Evolutionary conservation across 2,113 vertebrate species (phyloP), one percentile per base, ranked within the genome.

Genomic region (Oncorhynchus nerka): DNA sequence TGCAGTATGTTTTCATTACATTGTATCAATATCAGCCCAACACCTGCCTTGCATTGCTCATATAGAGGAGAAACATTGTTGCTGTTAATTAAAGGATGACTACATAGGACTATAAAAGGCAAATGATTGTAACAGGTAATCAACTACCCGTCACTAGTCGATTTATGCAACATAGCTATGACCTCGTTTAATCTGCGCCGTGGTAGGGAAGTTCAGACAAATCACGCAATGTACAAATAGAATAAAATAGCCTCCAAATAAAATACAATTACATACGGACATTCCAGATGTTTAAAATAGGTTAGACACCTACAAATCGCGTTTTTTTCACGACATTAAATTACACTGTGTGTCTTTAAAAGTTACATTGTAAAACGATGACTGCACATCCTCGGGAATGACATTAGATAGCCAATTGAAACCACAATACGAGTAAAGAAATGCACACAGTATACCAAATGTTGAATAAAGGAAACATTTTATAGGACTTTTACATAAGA

Each of bases 321-420:
- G 20, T 24, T 64, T 64, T 64, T 7, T 20, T 49, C 11, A 16
- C 24, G 5, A 20, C 48, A 65, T 71, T 4, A 66, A 75, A 75
- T 71, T 3, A n/a, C 49, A 68, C 48, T 59, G 45, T 48, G 34
- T 48, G 51, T 13, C 73, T 80, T 76, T 82, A 75, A 82, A 78
- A 85, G 72, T 85, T 82, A 74, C 16, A 12, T 74, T 45, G 76
- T 34, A 12, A 66, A 19, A 30, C 20, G 68, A 32, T 9, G 55
- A 34, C 32, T 76, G 68, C 57, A 34, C 75, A 68, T 76, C 66
- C 74, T 59, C 68, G 28, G 30, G 16, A 32, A 62, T 22, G 59
- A n/a, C 59, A 55, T 8, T 19, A 66, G 15, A 68, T 32, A 68
- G 28, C 19, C 66, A 68, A 28, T 20, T 68, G 49, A 51, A 11